Base-by-base conservation (phyloP, 1,140 invertebrate genomes). In the Papilio polytes region DNA sequence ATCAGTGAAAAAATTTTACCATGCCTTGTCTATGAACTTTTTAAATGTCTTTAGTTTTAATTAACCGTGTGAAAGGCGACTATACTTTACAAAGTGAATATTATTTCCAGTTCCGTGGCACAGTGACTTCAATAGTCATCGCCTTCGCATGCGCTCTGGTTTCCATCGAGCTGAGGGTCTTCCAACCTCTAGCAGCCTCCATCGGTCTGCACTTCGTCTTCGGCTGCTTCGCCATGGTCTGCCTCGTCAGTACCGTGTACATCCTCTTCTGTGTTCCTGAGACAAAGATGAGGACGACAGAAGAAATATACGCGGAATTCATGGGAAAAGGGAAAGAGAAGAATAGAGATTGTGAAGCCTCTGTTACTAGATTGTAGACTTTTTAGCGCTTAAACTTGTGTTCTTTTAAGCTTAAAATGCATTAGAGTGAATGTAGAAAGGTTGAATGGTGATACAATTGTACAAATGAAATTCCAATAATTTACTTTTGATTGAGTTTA, bases 281-380 rank as follows among this genome's bases (percentile, higher is more conserved):
- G 91, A 98, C 97, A 0, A 97, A 97, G 87, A 97, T 97, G 51
- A 96, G 96, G 83, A 96, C 95, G 4, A 91, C 97, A 20, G 97
- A 98, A 20, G 91, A 94, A 22, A 94, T 94, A 8, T 93, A 94
- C 81, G 87, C 88, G 2, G 88, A 92, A 78, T 80, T 94, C 0
- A 88, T 82, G 8, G 89, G 89, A 3, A 92, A 90, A 51, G 82
- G 85, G 36, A 87, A 87, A 48, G 83, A 87, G 44, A 88, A 89
- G 31, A 44, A 15, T 31, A 78, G 36, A 20, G 92, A 94, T 63
- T 83, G 85, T 12, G 93, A 94, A 81, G 85, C 88, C 2, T 83
- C 84, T 41, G 90, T 92, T 9, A 94, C 92, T 12, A 87, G 89
- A 74, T 80, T 94, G 80, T 94, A 91, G 26, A 31, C 26, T 31